These are phyloP conservation scores for Todiramphus saurophagus DNA, from an alignment of 2,113 vertebrate genomes.

Conservation along the genomic window DNA sequence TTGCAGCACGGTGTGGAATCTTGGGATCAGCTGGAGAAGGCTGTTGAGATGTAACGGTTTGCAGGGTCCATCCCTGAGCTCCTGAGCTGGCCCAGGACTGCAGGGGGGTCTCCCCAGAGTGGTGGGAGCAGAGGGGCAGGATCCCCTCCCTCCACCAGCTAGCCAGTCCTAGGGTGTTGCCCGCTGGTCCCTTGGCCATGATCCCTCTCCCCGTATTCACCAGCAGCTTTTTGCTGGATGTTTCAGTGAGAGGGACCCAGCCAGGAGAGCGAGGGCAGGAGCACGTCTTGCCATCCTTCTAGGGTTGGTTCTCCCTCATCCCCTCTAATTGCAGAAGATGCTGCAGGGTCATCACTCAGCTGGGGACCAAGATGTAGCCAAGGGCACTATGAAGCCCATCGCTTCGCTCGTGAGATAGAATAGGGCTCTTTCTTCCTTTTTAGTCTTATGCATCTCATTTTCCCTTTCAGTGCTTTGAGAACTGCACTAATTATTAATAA, in stretches of 20 bases:
- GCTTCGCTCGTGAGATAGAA: background rate
- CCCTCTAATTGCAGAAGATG: background rate
- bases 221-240: background rate
- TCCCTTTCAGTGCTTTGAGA: background rate
- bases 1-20: background rate
- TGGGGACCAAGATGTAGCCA: background rate
- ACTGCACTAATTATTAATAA: conserved; percentile 39
- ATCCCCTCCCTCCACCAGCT: too few relatives aligned
- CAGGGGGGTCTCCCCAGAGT: too few relatives aligned
- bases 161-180: background rate
- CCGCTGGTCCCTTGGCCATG: fast-evolving
- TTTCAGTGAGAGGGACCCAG: background rate
- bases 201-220: fast-evolving
- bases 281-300: fast-evolving
- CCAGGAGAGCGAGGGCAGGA: fast-evolving
- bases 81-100: too few relatives aligned
- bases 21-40: too few relatives aligned
- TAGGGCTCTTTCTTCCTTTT: background rate
- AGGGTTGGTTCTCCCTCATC: background rate
- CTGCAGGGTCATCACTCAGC: background rate
- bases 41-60: background rate
- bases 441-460: background rate
- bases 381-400: fast-evolving
- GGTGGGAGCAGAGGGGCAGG: too few relatives aligned
- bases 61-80: background rate